A percentile compares a stretch with the other conserved stretches of the same genome.
phyloP scores from a whole-genome alignment of 2,113 vertebrate genomes.

The Morphnarchus princeps region DNA sequence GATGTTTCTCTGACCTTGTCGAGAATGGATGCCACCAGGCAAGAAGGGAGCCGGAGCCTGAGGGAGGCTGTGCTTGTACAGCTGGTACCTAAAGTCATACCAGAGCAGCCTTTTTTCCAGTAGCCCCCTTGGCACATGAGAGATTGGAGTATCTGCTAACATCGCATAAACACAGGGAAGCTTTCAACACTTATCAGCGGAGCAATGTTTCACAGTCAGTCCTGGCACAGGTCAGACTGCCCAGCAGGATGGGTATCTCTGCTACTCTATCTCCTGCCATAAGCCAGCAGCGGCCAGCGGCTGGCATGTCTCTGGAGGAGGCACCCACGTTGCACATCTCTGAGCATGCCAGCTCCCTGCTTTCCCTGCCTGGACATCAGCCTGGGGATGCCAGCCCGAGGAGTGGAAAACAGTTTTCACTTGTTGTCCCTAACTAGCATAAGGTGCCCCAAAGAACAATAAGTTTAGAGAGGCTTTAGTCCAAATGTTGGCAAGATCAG shows the following conservation, averaged over 20 bases:
- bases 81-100: background rate
- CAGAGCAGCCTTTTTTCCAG: background rate
- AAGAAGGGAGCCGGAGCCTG: background rate
- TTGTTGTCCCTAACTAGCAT: background rate
- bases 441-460: background rate
- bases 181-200: background rate
- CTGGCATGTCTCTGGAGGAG: background rate
- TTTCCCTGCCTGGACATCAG: background rate
- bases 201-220: background rate
- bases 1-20: background rate
- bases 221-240: background rate
- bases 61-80: background rate
- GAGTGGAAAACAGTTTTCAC: background rate
- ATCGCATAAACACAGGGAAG: background rate
- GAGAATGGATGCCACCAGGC: background rate
- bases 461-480: background rate
- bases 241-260: background rate
- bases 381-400: fast-evolving
- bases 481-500: background rate
- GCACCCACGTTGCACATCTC: background rate
- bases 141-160: background rate
- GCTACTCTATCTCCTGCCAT: background rate
- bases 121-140: background rate
- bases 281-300: background rate
- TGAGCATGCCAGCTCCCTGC: background rate